Conservation (phyloP, 2,888 invertebrate genomes). For the Stenoptilia bipunctidactyla region DNA sequence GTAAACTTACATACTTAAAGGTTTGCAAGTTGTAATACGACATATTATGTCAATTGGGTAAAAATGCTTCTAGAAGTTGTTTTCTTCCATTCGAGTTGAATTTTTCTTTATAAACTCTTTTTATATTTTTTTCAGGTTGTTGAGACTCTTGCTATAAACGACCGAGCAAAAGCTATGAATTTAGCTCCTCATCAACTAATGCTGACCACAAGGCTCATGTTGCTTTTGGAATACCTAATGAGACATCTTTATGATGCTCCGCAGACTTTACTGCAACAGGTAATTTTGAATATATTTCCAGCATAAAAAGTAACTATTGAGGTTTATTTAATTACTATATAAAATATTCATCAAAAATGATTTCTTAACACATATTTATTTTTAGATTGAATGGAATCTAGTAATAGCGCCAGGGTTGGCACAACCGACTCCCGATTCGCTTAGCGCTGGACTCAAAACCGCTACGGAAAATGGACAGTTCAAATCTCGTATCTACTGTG, state of each 20-base stretch:
- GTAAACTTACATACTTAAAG: no score
- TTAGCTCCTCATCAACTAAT: conserved; percentile 77
- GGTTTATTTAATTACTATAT: no score
- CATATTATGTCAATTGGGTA: no score
- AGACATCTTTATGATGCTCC: conserved; percentile 96
- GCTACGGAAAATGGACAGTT: conserved; percentile 36
- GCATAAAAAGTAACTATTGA: no score
- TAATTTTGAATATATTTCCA: conserved; percentile 41
- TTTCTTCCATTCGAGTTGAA: no score
- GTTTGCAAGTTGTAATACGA: no score
- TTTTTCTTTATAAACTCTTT: no score
- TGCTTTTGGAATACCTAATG: conserved; percentile 94
- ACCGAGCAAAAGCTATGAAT: conserved; percentile 42
- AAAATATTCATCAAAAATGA: no score
- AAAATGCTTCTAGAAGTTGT: no score
- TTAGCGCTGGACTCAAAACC: conserved; percentile 31
- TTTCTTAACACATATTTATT: conserved; percentile 8
- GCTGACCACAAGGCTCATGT: conserved; percentile 84
- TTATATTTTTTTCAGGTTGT: conserved; percentile 44
- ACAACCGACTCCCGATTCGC: conserved; percentile 36
- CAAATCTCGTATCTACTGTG: conserved; percentile 57
- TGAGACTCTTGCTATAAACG: conserved; percentile 51
- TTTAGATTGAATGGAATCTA: conserved; percentile 63
- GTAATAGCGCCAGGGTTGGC: conserved; percentile 58
- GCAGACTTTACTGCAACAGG: conserved; percentile 86